Conservation (phyloP, 1,140 invertebrate genomes). For the Drosophila tristis region DNA sequence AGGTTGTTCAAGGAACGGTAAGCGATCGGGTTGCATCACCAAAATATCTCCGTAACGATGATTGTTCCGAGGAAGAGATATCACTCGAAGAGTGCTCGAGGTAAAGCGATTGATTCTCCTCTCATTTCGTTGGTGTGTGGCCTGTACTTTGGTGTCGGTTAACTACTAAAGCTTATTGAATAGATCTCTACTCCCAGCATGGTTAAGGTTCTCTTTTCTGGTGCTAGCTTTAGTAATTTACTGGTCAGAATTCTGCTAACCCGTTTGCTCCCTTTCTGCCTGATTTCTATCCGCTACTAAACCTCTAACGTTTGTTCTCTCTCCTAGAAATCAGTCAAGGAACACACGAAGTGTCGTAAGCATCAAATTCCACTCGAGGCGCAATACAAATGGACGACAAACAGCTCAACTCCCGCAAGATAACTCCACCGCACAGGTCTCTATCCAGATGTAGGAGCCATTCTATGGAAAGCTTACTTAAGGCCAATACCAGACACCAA, state of each 20-base stretch:
- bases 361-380: not conserved
- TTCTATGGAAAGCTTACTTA: too few relatives aligned
- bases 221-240: not conserved
- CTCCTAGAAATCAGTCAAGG: not conserved
- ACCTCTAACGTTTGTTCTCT: not conserved
- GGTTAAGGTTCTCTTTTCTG: not conserved
- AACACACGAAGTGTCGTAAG: not conserved
- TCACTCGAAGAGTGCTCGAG: constrained; percentile 53
- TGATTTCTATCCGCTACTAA: not conserved
- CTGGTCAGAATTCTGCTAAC: constrained; percentile 6
- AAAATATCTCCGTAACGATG: constrained; percentile 3
- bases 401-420: too few relatives aligned
- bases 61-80: constrained; percentile 55
- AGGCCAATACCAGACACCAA: too few relatives aligned
- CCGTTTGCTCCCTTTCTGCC: not conserved
- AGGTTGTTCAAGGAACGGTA: constrained; percentile 55
- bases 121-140: not conserved
- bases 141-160: constrained; percentile 11
- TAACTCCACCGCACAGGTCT: too few relatives aligned
- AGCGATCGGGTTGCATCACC: constrained; percentile 14
- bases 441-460: too few relatives aligned
- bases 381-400: too few relatives aligned
- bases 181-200: too few relatives aligned
- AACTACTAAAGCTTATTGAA: not conserved
- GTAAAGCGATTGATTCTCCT: constrained; percentile 29